phyloP scores from a whole-genome alignment of 2,797 vertebrate genomes.

The Vespertilio murinus region DNA sequence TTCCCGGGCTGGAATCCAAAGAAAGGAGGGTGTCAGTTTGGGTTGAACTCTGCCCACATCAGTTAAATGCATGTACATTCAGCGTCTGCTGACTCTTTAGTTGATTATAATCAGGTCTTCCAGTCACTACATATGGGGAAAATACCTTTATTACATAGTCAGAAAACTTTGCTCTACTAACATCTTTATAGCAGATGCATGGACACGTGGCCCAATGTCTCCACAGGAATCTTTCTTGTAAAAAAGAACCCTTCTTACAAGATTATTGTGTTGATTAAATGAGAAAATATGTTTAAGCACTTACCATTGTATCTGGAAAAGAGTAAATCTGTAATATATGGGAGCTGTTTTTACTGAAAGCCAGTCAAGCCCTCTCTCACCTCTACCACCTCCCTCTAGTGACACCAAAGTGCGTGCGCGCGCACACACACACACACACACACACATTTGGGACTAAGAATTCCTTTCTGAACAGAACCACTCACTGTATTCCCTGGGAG shows the following conservation, averaged over 20 bases:
- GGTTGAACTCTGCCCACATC: conserved; percentile 55
- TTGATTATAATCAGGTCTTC: conserved; percentile 46
- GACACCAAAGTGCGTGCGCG: background rate
- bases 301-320: background rate
- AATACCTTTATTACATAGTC: conserved; percentile 19
- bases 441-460: background rate
- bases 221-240: background rate
- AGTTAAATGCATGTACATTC: conserved; percentile 26
- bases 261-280: conserved; percentile 8
- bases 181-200: conserved; percentile 49
- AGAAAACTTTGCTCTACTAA: conserved; percentile 42
- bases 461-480: conserved; percentile 9
- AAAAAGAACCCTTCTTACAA: background rate
- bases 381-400: background rate
- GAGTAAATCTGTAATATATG: background rate
- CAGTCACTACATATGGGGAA: background rate
- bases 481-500: background rate
- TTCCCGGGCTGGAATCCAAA: conserved; percentile 56
- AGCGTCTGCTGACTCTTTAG: conserved; percentile 43
- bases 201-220: background rate
- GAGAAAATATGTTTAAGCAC: background rate
- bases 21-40: background rate
- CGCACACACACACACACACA: no score
- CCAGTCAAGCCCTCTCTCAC: background rate
- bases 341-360: background rate